Evolutionary conservation across 2,797 vertebrate species (phyloP).

Genomic region (Sebastes elongatus): DNA sequence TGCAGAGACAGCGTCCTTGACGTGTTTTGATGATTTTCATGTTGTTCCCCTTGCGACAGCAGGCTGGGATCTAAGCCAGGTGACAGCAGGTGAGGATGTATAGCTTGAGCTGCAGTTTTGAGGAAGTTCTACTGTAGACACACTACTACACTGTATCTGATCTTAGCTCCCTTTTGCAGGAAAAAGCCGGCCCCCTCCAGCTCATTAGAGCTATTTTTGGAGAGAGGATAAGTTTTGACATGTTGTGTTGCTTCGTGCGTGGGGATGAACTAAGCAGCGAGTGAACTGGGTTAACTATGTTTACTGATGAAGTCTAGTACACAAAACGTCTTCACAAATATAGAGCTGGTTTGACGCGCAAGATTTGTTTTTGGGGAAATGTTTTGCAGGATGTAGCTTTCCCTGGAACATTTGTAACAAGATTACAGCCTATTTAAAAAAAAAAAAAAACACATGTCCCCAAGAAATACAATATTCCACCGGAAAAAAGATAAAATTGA

Average conservation of each 20-base stretch:
- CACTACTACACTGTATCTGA: slow-evolving; percentile 27
- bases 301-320: slow-evolving; percentile 19
- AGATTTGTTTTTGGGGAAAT: not conserved
- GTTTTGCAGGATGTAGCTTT: slow-evolving; percentile 2
- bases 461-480: not conserved
- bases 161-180: slow-evolving; percentile 24
- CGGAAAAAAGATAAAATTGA: not conserved
- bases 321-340: slow-evolving; percentile 18
- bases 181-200: slow-evolving; percentile 12
- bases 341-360: slow-evolving; percentile 1
- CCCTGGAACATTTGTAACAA: not conserved
- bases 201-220: slow-evolving; percentile 68
- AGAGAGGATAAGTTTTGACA: slow-evolving; percentile 57
- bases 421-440: not conserved
- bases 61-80: slow-evolving; percentile 50
- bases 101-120: slow-evolving; percentile 50
- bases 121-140: slow-evolving; percentile 37
- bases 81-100: slow-evolving; percentile 55
- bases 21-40: slow-evolving; percentile 57
- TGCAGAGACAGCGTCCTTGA: slow-evolving; percentile 63
- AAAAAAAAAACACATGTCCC: not conserved
- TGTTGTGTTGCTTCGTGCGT: slow-evolving; percentile 27
- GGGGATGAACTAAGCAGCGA: slow-evolving; percentile 37
- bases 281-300: slow-evolving; percentile 40
- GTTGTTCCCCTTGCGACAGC: slow-evolving; percentile 39